Evolutionary conservation across 2,797 vertebrate genomes (phyloP).

Genomic region (Clarias laeviceps): DNA sequence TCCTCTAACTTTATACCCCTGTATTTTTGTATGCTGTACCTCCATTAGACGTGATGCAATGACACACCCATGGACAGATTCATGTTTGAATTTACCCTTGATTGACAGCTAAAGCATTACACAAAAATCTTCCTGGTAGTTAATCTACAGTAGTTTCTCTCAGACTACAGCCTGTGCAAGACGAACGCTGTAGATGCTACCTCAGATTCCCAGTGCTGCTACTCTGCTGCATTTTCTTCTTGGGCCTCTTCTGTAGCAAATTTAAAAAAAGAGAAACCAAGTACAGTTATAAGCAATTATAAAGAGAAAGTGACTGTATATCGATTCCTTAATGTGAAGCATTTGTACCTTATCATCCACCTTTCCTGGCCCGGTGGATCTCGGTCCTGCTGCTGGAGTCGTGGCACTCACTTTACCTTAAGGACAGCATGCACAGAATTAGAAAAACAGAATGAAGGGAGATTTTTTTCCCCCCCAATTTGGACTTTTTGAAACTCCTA

Average conservation of each 20-base stretch:
- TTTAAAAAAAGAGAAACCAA: not conserved
- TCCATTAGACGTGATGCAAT: not conserved
- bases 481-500: not conserved
- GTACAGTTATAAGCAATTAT: not conserved
- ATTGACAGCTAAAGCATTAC: not conserved
- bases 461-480: not conserved
- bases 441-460: not conserved
- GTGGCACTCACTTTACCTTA: constrained; percentile 56
- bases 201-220: constrained; percentile 67
- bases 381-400: constrained; percentile 1
- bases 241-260: constrained; percentile 33
- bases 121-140: not conserved
- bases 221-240: constrained; percentile 55
- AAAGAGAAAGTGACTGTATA: not conserved
- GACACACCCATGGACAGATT: not conserved
- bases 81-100: not conserved
- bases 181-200: constrained; percentile 37
- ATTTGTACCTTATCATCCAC: constrained; percentile 43
- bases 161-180: not conserved
- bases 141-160: not conserved
- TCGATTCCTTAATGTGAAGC: not conserved
- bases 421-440: not conserved
- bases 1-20: not conserved
- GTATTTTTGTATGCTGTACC: not conserved
- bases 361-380: not conserved